Base-by-base conservation (phyloP, 2,888 invertebrate species). In the Drosophila tanythrix region DNA sequence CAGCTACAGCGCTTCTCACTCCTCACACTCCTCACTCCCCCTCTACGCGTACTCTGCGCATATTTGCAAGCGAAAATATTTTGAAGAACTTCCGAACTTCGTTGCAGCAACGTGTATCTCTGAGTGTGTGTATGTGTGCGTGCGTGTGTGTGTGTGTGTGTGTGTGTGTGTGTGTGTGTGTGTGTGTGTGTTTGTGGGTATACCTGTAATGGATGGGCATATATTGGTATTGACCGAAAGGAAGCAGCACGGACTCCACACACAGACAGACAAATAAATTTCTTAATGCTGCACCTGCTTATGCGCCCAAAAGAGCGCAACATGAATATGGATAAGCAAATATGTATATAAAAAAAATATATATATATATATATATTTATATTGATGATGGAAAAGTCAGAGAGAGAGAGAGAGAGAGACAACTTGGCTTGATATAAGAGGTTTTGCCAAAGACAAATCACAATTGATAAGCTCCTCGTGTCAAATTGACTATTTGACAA, bases 211-310 rank as follows among this genome's bases (percentile, higher is more conserved):
- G 71, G 58, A 52, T 48, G 52, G 40, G 40, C 79, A 75, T 60
- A 75, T 79, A 79, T 79, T 80, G 76, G 69, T 79, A 76, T 76
- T 79, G 80, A 76, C 80, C 80, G 58, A 76, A 75, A 70, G 73
- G 65, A 61, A 72, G 57, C 69, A 72, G 48, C 63, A 40, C 46
- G 53, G 57, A 57, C 21, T 31, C 31, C 55, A 60, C 57, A 15
- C 40, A 46, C 52, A 43, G 27, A 13, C 55, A 68, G 36, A 48
- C 61, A 48, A 48, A 48, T 40, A 56, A 8, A 57, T 43, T 57
- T 57, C 31, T 43, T 57, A 43, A 57, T 57, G 57, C 57, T 11
- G 15, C 31, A 33, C 43, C 43, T 57, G 57, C 6, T 43, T 57
- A 57, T 57, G 40, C 31, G 43, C 43, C 31, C n/a, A 33, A 57